Conservation (phyloP, 2,888 invertebrate species). For the Eupithecia inturbata region DNA sequence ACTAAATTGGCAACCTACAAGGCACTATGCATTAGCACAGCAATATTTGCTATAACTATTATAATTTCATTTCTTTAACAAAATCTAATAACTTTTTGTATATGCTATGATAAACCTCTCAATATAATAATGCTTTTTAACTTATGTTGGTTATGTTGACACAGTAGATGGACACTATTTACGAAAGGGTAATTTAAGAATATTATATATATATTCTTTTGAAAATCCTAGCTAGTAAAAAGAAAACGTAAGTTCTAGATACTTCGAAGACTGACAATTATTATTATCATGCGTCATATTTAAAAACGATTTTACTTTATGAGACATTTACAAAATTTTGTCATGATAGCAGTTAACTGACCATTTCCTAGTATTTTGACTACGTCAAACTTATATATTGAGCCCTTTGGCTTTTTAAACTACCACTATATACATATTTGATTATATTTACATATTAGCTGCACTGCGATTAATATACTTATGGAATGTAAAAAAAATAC, state of each 20-base stretch:
- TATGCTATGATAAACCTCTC: slow-evolving; percentile 41
- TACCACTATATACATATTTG: slow-evolving; percentile 74
- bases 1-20: slow-evolving; percentile 86
- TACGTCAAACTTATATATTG: slow-evolving; percentile 52
- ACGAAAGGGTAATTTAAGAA: slow-evolving; percentile 11
- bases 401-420: slow-evolving; percentile 53
- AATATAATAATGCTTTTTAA: slow-evolving; percentile 41
- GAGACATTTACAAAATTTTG: slow-evolving; percentile 34
- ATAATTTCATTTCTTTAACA: slow-evolving; percentile 53
- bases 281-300: slow-evolving; percentile 9
- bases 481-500: slow-evolving; percentile 74
- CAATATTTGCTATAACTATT: slow-evolving; percentile 73
- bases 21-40: slow-evolving; percentile 85
- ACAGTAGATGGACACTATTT: slow-evolving; percentile 3
- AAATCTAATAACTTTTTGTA: slow-evolving; percentile 49
- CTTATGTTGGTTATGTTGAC: slow-evolving; percentile 18
- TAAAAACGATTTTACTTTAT: background rate
- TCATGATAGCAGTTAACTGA: slow-evolving; percentile 41
- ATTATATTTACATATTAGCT: slow-evolving; percentile 75
- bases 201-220: background rate
- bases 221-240: background rate
- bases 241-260: background rate
- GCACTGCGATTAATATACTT: slow-evolving; percentile 64
- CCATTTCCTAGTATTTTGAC: slow-evolving; percentile 47
- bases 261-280: slow-evolving; percentile 3